Percentiles rank a stretch among this genome's conserved stretches.
Evolutionary conservation across 2,113 vertebrate genomes (phyloP).

Genomic region (Toxostoma redivivum): DNA sequence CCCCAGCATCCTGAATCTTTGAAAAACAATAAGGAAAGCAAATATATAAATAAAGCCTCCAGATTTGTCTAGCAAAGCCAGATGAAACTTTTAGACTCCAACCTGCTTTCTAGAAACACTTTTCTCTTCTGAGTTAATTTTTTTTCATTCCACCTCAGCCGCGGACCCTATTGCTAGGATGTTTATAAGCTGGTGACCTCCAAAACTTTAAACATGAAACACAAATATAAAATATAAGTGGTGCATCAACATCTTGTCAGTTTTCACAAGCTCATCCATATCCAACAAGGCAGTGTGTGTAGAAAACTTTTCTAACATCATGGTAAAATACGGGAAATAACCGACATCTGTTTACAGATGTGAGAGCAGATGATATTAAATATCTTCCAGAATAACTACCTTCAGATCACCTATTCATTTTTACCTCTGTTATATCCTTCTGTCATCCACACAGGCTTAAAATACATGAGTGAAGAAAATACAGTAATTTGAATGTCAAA

Average conservation of each 20-base stretch:
- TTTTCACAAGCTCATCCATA: neutral
- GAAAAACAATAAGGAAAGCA: neutral
- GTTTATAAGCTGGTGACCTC: neutral
- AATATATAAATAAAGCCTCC: neutral
- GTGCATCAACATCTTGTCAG: neutral
- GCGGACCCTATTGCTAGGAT: neutral
- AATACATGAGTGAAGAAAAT: neutral
- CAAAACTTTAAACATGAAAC: neutral
- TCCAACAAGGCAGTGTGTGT: rapidly evolving
- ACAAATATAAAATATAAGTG: neutral
- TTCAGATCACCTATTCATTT: neutral
- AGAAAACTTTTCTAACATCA: neutral
- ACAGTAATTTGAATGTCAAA: neutral
- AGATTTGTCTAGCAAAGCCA: neutral
- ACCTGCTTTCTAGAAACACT: neutral
- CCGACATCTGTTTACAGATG: neutral
- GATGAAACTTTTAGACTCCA: neutral
- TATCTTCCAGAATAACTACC: neutral
- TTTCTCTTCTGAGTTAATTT: neutral
- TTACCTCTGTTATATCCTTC: neutral
- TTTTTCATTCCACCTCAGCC: neutral
- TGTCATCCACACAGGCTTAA: neutral
- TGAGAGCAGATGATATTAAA: neutral
- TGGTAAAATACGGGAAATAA: neutral
- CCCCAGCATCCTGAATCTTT: neutral